phyloP scores from a whole-genome alignment of 2,113 vertebrate genomes.

The Planiliza haematocheilus region DNA sequence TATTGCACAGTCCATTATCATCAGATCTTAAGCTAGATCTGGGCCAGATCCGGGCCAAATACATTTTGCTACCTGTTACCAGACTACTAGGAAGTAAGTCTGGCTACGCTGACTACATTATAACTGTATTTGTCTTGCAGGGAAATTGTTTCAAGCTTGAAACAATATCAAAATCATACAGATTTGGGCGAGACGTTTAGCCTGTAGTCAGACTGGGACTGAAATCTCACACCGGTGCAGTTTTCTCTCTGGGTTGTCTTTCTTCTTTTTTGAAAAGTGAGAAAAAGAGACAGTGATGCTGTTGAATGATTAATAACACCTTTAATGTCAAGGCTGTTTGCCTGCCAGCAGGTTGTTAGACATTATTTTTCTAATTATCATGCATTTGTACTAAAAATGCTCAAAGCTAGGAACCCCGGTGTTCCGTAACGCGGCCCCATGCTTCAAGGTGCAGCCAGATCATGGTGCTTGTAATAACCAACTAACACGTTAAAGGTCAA shows the following conservation, averaged over 20 bases:
- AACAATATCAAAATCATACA: not conserved
- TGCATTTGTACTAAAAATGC: slow-evolving; percentile 38
- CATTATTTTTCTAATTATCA: slow-evolving; percentile 44
- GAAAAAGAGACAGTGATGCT: slow-evolving; percentile 4
- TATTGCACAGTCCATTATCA: too few species aligned
- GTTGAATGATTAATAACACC: slow-evolving; percentile 28
- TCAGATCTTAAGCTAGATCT: too few species aligned
- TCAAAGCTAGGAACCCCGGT: not conserved
- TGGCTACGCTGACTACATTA: not conserved
- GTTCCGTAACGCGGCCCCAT: not conserved
- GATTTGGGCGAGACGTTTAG: not conserved
- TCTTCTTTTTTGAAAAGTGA: not conserved
- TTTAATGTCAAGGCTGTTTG: slow-evolving; percentile 57
- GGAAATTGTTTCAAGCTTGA: slow-evolving; percentile 1
- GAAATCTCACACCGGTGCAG: too few species aligned
- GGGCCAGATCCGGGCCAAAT: too few species aligned
- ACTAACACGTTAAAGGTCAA: slow-evolving; percentile 70
- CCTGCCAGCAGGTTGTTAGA: slow-evolving; percentile 19
- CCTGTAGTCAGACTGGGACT: not conserved
- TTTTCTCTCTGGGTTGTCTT: not conserved
- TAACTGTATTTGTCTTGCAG: not conserved
- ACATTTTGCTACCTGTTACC: too few species aligned
- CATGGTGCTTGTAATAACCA: slow-evolving; percentile 47
- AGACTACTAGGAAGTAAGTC: too few species aligned
- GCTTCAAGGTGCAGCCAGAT: slow-evolving; percentile 30